Base-by-base conservation (phyloP, 2,113 vertebrate genomes). In the Sorex fumeus region DNA sequence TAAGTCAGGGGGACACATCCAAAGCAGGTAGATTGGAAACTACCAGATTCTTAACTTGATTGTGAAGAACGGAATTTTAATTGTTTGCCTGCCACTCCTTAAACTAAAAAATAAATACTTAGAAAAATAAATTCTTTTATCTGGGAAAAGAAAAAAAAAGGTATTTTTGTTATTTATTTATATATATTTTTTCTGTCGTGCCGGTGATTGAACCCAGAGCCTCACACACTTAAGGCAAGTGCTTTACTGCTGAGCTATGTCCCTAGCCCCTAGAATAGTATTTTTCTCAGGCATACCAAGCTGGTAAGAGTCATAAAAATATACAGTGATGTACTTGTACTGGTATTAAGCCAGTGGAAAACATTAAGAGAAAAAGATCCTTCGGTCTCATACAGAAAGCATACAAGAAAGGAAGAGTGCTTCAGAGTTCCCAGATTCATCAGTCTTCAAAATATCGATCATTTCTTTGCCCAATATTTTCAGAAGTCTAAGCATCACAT, bases 11-110 rank as follows among this genome's bases (percentile, higher is more conserved):
- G 16, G 21, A 34, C 84, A 94, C 36, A 60, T 82, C 43, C 57
- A 45, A 67, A 94, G 93, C 95, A 96, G 94, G 85, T 71, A 75
- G 30, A 25, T 53, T 70, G 80, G 75, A 85, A 95, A 96, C 94
- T 93, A 67, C 93, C 92, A 91, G 93, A 93, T 94, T n/a, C 45
- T 92, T 94, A 86, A 53, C 57, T 2, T 71, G 86, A 15, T 47
- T 87, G 50, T 27, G 57, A 53, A 78, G 83, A 87, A 60, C 64
- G 25, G 84, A 69, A 90, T 93, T 91, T 91, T 88, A 93, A 88
- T 66, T 28, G 28, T 77, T 47, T 82, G 34, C 70, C 78, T 78
- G 84, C 69, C 32, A 70, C 32, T 88, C 40, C n/a, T 77, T 90
- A 87, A 72, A 70, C 67, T 91, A 45, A 91, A 93, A 77, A 94